Conservation (phyloP, 2,797 vertebrate species). For the Diceros bicornis region DNA sequence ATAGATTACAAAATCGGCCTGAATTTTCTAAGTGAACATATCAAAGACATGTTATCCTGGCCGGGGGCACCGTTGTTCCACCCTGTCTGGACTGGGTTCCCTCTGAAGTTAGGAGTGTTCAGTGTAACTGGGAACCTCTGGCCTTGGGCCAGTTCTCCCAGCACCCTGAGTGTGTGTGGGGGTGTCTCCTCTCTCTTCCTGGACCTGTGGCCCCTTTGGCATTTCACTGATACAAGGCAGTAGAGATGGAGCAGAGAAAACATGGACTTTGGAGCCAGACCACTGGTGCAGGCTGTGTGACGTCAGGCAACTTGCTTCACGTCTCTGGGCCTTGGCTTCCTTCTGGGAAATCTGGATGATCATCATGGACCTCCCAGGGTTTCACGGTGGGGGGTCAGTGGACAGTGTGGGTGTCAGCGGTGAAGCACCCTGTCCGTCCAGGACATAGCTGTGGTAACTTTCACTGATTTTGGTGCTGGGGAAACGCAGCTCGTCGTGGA, state of each 20-base stretch:
- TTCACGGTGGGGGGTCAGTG: too few species aligned
- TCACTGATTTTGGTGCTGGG: neutral
- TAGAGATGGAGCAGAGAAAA: neutral
- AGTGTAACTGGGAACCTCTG: neutral
- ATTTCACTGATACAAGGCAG: neutral
- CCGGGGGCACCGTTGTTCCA: neutral
- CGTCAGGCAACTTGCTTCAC: neutral
- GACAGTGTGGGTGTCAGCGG: accelerated
- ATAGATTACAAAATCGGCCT: neutral
- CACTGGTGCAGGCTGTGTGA: neutral
- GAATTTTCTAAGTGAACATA: neutral
- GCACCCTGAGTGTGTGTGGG: neutral
- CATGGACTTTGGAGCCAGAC: neutral
- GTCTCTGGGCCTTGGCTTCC: neutral
- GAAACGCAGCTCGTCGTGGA: neutral
- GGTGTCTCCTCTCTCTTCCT: neutral
- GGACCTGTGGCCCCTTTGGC: neutral
- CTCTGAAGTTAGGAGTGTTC: neutral
- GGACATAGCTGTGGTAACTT: neutral
- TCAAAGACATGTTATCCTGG: neutral
- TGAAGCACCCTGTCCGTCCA: neutral
- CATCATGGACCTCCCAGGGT: neutral
- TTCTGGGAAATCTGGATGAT: neutral
- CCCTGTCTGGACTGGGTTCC: accelerated
- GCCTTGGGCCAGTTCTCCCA: neutral